Evolutionary conservation across 2,888 invertebrate genomes (phyloP).

Genomic region (Galerucella nymphaeae): DNA sequence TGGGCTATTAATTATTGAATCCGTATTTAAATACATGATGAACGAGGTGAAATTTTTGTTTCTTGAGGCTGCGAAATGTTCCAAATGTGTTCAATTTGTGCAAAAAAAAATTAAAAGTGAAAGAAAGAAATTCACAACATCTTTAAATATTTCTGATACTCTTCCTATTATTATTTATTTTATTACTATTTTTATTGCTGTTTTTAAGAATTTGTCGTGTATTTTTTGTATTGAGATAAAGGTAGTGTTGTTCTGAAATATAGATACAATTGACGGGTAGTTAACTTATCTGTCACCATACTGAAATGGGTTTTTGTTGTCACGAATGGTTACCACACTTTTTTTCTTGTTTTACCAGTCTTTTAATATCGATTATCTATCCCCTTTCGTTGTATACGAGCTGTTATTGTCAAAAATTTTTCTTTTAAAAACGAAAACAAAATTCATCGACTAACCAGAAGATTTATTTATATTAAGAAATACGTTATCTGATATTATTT

Average conservation of each 20-base stretch:
- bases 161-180: too few relatives aligned
- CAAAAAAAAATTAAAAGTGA: neutral
- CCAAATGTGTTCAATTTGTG: neutral
- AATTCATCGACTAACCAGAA: too few relatives aligned
- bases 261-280: conserved; percentile 24
- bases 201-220: too few relatives aligned
- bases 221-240: neutral
- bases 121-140: neutral
- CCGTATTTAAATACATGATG: conserved; percentile 1
- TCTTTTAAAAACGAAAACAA: neutral
- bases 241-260: conserved; percentile 9
- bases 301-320: conserved; percentile 27
- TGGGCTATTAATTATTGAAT: conserved; percentile 4
- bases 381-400: conserved; percentile 5
- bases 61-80: neutral
- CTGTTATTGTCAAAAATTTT: conserved; percentile 15
- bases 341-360: conserved; percentile 28
- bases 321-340: conserved; percentile 31
- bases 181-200: too few relatives aligned
- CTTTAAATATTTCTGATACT: too few relatives aligned
- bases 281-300: conserved; percentile 33
- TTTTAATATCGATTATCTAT: conserved; percentile 24
- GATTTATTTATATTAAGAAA: too few relatives aligned
- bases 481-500: neutral
- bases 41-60: neutral